Evolutionary conservation across 2,113 vertebrate genomes (phyloP).

Genomic region (Saguinus imperator): DNA sequence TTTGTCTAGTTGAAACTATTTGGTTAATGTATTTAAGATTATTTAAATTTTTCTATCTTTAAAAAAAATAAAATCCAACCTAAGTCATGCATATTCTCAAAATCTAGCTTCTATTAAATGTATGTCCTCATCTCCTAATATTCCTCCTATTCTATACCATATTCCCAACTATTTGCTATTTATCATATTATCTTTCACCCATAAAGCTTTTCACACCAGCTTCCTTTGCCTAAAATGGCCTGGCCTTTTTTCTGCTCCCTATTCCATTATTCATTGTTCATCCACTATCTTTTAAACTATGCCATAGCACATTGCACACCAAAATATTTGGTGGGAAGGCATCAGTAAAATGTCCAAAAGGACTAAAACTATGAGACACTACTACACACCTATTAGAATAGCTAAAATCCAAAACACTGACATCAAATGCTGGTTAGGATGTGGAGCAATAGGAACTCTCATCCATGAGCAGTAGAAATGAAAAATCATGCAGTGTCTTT

Average conservation of each 20-base stretch:
- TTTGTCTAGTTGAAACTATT: neutral
- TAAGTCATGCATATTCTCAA: neutral
- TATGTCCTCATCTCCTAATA: neutral
- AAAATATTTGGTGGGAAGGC: neutral
- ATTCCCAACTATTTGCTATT: neutral
- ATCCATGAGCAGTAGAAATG: neutral
- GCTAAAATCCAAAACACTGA: neutral
- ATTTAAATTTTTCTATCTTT: neutral
- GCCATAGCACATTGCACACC: neutral
- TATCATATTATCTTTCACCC: neutral
- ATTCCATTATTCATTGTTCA: neutral
- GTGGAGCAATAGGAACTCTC: neutral
- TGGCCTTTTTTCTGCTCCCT: neutral
- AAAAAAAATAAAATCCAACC: neutral
- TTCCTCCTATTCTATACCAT: neutral
- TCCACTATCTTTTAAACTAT: neutral
- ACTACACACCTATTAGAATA: neutral
- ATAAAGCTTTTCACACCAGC: neutral
- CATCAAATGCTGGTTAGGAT: neutral
- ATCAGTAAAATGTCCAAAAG: neutral
- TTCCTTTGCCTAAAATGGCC: neutral
- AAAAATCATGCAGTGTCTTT: neutral
- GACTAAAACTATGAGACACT: neutral
- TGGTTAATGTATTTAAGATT: neutral
- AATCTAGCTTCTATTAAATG: neutral